Evolutionary conservation across 2,888 invertebrate genomes (phyloP).

Genomic region (Agrypnus murinus): DNA sequence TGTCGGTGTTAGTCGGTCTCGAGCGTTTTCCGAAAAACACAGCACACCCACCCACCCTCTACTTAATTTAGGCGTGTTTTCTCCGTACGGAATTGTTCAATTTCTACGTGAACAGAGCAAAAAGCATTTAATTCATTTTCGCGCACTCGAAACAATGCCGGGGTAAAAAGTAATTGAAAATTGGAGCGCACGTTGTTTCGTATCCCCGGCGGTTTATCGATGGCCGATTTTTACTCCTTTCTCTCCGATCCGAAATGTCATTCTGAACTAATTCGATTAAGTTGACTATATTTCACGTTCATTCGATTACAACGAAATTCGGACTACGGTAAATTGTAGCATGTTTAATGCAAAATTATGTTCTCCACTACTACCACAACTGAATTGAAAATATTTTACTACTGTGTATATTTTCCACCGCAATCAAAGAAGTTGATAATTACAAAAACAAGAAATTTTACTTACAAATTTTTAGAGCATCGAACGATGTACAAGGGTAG

Average conservation of each 20-base stretch:
- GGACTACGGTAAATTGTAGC: conserved; percentile 26
- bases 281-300: conserved; percentile 30
- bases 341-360: conserved; percentile 24
- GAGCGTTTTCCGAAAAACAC: background rate
- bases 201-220: conserved; percentile 27
- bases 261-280: conserved; percentile 28
- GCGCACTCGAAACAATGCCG: conserved; percentile 28
- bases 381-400: too few species aligned
- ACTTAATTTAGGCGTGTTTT: conserved; percentile 19
- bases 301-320: conserved; percentile 29
- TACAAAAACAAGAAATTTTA: too few species aligned
- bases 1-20: background rate
- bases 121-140: conserved; percentile 33
- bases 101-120: conserved; percentile 21
- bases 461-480: too few species aligned
- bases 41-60: background rate
- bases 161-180: conserved; percentile 31
- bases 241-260: conserved; percentile 25
- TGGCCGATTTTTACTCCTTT: conserved; percentile 29
- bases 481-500: too few species aligned
- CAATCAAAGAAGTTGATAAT: too few species aligned
- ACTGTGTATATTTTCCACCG: too few species aligned
- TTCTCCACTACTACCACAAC: background rate
- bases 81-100: conserved; percentile 7
- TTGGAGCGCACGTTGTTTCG: conserved; percentile 22